phyloP scores from a whole-genome alignment of 2,797 vertebrate species.

The Potorous gilbertii region DNA sequence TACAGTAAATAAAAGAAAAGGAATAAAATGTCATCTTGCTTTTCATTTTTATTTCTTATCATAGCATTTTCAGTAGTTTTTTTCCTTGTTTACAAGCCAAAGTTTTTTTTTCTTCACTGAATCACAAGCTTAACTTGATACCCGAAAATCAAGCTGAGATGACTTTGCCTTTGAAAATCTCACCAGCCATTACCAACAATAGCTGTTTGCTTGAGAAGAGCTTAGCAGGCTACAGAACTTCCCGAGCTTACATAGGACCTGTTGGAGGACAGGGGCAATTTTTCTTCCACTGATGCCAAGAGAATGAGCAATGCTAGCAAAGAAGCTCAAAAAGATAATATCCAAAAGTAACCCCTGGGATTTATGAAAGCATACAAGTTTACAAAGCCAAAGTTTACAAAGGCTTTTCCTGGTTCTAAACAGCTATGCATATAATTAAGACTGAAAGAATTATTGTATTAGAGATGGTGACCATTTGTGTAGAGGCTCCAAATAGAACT shows the following conservation, averaged over 20 bases:
- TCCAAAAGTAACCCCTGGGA: neutral
- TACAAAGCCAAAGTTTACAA: neutral
- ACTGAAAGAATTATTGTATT: neutral
- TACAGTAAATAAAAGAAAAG: neutral
- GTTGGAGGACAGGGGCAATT: neutral
- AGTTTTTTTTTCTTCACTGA: neutral
- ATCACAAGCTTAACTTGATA: neutral
- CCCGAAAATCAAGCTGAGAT: neutral
- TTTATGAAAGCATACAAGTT: neutral
- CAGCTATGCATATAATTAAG: neutral
- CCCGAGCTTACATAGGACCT: neutral
- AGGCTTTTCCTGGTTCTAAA: neutral
- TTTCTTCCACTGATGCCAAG: neutral
- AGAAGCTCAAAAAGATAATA: neutral
- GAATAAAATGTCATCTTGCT: neutral
- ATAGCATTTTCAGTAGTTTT: neutral
- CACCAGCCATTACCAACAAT: neutral
- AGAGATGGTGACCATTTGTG: neutral
- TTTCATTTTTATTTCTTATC: neutral
- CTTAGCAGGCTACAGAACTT: neutral
- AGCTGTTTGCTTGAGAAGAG: neutral
- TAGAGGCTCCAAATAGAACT: neutral
- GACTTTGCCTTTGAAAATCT: neutral
- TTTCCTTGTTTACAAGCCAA: constrained; percentile 16
- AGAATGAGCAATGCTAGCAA: neutral